Evolutionary conservation across 1,140 invertebrate genomes (phyloP).

Genomic region (Aplysia californica): DNA sequence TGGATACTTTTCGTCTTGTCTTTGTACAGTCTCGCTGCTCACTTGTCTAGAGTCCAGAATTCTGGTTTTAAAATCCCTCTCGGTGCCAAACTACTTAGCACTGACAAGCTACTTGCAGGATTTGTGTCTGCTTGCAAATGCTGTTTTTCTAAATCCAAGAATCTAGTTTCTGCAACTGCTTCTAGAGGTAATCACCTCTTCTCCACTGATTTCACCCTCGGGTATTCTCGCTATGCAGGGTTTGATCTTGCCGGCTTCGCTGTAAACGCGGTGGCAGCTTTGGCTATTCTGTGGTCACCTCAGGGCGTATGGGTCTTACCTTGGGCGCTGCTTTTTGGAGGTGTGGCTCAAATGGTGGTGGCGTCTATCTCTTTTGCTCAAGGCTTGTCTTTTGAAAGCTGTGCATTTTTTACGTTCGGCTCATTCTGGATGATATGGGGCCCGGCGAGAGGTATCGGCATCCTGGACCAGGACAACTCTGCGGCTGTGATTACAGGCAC

Average conservation of each 20-base stretch:
- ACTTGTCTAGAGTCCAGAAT: conserved; percentile 30
- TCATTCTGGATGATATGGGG: conserved; percentile 53
- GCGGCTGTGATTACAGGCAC: conserved; percentile 32
- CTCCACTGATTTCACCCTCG: conserved; percentile 39
- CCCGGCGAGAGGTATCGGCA: conserved; percentile 33
- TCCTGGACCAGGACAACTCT: conserved; percentile 33
- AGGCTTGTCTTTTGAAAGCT: conserved; percentile 52
- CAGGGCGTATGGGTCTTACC: conserved; percentile 36
- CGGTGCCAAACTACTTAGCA: conserved; percentile 24
- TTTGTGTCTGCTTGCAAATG: neutral
- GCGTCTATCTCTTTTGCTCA: conserved; percentile 48
- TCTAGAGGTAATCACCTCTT: conserved; percentile 21
- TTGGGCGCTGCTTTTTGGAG: conserved; percentile 44
- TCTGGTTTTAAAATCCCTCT: conserved; percentile 40
- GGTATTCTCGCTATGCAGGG: conserved; percentile 41
- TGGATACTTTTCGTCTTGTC: conserved; percentile 48
- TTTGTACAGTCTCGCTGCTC: conserved; percentile 45
- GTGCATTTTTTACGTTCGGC: conserved; percentile 44
- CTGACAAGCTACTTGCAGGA: neutral
- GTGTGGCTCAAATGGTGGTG: conserved; percentile 41
- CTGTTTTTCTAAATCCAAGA: neutral
- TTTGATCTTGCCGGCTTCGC: conserved; percentile 46
- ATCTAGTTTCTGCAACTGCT: neutral
- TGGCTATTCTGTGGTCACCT: conserved; percentile 43
- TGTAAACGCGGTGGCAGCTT: conserved; percentile 42